phyloP scores from a whole-genome alignment of 2,113 vertebrate genomes.

The Chaenogobius annularis region DNA sequence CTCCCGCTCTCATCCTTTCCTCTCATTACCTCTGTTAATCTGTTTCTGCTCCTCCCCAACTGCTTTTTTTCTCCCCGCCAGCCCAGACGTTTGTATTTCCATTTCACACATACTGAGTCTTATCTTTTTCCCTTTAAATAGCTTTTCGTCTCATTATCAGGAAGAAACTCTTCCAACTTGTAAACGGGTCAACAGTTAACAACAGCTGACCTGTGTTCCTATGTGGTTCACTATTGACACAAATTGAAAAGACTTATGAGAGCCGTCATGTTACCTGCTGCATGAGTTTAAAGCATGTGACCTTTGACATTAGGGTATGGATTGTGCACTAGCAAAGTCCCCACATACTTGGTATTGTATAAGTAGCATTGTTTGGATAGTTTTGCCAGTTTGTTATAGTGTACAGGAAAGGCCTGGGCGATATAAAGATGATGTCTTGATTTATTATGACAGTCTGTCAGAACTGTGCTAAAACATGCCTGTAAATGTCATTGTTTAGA shows the following conservation, averaged over 20 bases:
- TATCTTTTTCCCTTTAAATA: constrained; percentile 30
- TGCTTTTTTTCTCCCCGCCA: constrained; percentile 15
- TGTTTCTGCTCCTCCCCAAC: constrained; percentile 45
- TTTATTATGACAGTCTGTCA: not conserved
- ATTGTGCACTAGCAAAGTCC: not conserved
- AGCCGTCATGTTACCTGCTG: not conserved
- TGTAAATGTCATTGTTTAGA: no score
- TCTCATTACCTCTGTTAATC: constrained; percentile 67
- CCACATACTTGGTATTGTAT: not conserved
- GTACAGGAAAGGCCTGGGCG: not conserved
- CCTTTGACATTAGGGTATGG: not conserved
- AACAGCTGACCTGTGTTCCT: not conserved
- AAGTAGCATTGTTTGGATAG: not conserved
- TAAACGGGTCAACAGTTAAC: not conserved
- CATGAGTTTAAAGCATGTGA: not conserved
- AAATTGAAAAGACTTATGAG: not conserved
- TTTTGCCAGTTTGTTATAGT: not conserved
- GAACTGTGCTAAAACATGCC: not conserved
- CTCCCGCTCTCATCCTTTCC: constrained; percentile 58
- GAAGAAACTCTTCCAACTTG: constrained; percentile 9
- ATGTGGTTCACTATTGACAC: not conserved
- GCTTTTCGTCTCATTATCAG: constrained; percentile 30
- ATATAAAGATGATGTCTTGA: no score
- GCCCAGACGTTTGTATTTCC: constrained; percentile 56
- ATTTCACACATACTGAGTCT: constrained; percentile 54